Conservation (phyloP, 2,113 vertebrate genomes). For the Ammodytes dubius region DNA sequence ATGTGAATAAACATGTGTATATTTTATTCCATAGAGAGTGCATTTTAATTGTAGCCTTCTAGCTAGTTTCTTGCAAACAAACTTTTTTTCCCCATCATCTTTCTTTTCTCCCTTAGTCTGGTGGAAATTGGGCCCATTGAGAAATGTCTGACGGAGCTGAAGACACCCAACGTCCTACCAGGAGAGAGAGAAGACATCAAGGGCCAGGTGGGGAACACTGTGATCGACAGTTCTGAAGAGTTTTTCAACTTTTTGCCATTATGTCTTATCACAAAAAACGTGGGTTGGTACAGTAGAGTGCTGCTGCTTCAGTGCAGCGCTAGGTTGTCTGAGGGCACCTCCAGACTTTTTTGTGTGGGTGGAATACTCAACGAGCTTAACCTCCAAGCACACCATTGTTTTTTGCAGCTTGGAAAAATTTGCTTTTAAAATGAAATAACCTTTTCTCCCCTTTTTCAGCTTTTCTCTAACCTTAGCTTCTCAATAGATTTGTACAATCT, state of each 20-base stretch:
- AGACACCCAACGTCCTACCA: conserved; percentile 73
- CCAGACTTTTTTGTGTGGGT: conserved; percentile 58
- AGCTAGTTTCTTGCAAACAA: conserved; percentile 8
- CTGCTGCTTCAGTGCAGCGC: conserved; percentile 26
- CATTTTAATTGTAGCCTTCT: conserved; percentile 20
- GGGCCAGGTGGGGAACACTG: conserved; percentile 87
- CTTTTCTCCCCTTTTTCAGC: conserved; percentile 9
- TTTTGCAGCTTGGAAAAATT: conserved; percentile 3
- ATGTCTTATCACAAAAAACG: conserved; percentile 32
- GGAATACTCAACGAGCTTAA: conserved; percentile 57
- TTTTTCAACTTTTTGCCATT: conserved; percentile 43
- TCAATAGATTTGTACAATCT: background rate
- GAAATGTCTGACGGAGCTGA: conserved; percentile 87
- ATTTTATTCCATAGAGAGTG: conserved; percentile 30
- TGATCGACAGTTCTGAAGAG: conserved; percentile 38
- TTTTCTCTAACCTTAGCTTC: background rate
- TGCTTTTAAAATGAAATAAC: conserved; percentile 7
- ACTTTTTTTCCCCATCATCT: background rate
- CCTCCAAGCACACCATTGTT: conserved; percentile 37
- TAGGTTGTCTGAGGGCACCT: conserved; percentile 52
- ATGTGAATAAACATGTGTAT: conserved; percentile 24
- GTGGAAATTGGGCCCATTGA: conserved; percentile 84
- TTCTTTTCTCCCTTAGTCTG: conserved; percentile 81
- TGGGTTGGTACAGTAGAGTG: conserved; percentile 34
- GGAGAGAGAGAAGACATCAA: conserved; percentile 84